Evolutionary conservation across 2,113 vertebrate species (phyloP).

Genomic region (Hemibagrus wyckioides): DNA sequence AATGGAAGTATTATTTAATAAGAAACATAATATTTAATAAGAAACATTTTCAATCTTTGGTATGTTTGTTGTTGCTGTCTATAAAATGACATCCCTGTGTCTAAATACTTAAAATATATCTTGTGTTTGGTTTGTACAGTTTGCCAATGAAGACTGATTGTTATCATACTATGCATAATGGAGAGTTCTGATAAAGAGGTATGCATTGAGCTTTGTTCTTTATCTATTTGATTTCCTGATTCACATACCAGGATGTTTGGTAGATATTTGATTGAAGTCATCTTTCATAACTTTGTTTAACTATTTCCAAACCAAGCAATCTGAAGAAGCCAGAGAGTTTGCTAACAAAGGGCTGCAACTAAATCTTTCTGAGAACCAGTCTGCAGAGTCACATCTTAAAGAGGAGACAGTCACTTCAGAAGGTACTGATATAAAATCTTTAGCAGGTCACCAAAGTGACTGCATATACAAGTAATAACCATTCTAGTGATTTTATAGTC

Average conservation of each 20-base stretch:
- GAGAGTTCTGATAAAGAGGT: conserved; percentile 21
- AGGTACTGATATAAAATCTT: background rate
- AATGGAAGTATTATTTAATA: no score
- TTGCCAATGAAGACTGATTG: background rate
- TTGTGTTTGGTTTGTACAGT: background rate
- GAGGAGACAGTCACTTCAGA: background rate
- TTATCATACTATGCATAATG: background rate
- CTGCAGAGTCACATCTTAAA: background rate
- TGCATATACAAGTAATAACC: conserved; percentile 55
- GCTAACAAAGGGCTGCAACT: background rate
- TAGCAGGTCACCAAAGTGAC: background rate
- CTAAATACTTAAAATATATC: background rate
- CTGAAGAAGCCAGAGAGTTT: background rate
- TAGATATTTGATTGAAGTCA: background rate
- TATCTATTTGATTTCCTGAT: background rate
- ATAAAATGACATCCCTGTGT: background rate
- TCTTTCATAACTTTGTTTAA: background rate
- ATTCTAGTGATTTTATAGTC: background rate
- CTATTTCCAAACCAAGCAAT: background rate
- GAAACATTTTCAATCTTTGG: background rate
- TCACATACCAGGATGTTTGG: background rate
- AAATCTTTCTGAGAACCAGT: background rate
- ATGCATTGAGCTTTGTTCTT: background rate
- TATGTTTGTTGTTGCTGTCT: background rate
- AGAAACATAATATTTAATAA: background rate